A percentile compares a stretch with the other conserved stretches of the same genome.
Conservation (phyloP, 2,797 vertebrate species). For the Macropus fuliginosus region DNA sequence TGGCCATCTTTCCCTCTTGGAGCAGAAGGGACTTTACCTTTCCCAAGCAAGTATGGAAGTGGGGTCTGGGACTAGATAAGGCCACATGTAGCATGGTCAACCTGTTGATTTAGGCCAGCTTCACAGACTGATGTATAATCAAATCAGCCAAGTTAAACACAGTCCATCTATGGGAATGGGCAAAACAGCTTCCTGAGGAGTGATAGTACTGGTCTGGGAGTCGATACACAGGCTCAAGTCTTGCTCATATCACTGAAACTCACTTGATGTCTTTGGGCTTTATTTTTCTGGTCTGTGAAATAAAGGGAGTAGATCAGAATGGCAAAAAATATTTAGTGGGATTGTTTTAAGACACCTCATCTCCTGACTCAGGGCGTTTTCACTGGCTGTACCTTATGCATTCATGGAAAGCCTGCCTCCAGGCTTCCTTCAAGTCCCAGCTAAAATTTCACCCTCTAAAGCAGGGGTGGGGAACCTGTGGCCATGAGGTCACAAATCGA, state of each 20-base stretch:
- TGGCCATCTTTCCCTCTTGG: not conserved
- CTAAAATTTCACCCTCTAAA: not conserved
- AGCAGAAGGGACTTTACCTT: slow-evolving; percentile 1
- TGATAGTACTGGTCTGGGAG: slow-evolving; percentile 13
- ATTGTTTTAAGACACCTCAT: not conserved
- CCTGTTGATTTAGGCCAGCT: slow-evolving; percentile 1
- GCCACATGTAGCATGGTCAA: not conserved
- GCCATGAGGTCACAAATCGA: no score
- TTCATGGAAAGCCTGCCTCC: not conserved
- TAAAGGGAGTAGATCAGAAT: not conserved
- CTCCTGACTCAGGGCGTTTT: not conserved
- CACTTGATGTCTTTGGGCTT: not conserved
- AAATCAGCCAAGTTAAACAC: not conserved
- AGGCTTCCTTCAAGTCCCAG: not conserved
- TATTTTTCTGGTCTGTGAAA: not conserved
- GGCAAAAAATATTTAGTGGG: not conserved
- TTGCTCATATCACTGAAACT: not conserved
- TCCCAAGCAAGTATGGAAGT: slow-evolving; percentile 16
- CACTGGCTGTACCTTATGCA: not conserved
- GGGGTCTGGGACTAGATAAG: not conserved
- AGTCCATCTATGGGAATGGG: not conserved
- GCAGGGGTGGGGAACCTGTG: not conserved
- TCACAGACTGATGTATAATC: not conserved
- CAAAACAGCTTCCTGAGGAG: not conserved
- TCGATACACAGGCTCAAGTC: not conserved